Percentiles rank a stretch among this genome's conserved stretches.
Evolutionary conservation across 2,113 vertebrate species (phyloP).

Genomic region (Nicator chloris): DNA sequence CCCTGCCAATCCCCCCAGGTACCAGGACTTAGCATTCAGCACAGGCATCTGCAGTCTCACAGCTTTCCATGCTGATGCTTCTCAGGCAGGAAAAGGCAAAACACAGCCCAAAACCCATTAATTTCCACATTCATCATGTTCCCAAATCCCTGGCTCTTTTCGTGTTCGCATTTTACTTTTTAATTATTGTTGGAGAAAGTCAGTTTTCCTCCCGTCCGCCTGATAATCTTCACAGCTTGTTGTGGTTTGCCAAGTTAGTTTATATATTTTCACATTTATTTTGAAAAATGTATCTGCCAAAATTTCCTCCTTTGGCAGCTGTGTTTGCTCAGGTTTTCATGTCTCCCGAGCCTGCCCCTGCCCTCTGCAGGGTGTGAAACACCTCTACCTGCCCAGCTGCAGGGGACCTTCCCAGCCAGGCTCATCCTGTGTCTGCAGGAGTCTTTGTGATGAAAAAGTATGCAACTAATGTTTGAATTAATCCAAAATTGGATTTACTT

Average conservation of each 20-base stretch:
- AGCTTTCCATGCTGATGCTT: neutral
- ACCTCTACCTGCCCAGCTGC: neutral
- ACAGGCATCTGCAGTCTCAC: neutral
- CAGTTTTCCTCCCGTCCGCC: neutral
- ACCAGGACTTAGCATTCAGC: neutral
- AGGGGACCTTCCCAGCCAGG: neutral
- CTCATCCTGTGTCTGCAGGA: neutral
- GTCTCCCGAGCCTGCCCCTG: no score
- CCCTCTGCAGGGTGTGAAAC: neutral
- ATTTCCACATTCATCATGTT: neutral
- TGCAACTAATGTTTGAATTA: rapidly evolving
- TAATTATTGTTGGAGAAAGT: constrained; percentile 9
- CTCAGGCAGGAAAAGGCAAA: neutral
- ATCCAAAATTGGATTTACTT: neutral
- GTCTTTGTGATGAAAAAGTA: rapidly evolving
- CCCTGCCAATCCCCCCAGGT: neutral
- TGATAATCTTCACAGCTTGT: constrained; percentile 7
- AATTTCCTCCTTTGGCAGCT: neutral
- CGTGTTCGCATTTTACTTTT: constrained; percentile 10
- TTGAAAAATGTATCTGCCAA: neutral
- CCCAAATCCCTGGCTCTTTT: neutral
- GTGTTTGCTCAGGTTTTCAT: neutral
- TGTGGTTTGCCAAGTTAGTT: constrained; percentile 6
- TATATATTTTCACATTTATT: constrained; percentile 24
- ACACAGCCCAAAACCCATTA: neutral